Percentiles rank a stretch among this genome's conserved stretches.
phyloP scores from a whole-genome alignment of 2,113 vertebrate genomes.

The Cyanoliseus patagonus region DNA sequence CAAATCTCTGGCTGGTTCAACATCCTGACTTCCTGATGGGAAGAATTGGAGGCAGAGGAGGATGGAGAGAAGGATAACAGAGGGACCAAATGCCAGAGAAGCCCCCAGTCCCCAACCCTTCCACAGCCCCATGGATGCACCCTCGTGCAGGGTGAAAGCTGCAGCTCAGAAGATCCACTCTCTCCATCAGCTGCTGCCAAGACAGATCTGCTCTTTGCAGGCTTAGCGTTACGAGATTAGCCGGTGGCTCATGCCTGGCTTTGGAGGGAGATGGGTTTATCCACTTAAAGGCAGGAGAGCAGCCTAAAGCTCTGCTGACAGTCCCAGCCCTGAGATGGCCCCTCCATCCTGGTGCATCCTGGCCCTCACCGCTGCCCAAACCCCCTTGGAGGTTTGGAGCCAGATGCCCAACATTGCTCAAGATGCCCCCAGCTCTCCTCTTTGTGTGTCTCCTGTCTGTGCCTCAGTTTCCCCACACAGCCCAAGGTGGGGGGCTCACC shows the following conservation, averaged over 20 bases:
- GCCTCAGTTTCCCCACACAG: background rate
- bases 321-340: background rate
- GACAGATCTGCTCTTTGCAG: background rate
- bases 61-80: background rate
- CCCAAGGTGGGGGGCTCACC: background rate
- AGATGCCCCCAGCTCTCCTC: background rate
- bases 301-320: background rate
- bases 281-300: background rate
- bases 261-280: background rate
- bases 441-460: rapidly evolving
- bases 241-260: background rate
- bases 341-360: background rate
- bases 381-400: background rate
- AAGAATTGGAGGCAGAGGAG: background rate
- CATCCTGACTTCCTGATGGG: background rate
- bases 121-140: background rate
- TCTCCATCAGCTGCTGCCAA: background rate
- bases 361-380: background rate
- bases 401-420: rapidly evolving
- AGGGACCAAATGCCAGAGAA: rapidly evolving
- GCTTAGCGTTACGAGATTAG: background rate
- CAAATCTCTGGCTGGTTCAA: background rate
- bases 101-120: background rate
- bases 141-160: background rate
- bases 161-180: background rate